Evolutionary conservation across 2,113 vertebrate genomes (phyloP).

Genomic region (Phalacrocorax brasilianus): DNA sequence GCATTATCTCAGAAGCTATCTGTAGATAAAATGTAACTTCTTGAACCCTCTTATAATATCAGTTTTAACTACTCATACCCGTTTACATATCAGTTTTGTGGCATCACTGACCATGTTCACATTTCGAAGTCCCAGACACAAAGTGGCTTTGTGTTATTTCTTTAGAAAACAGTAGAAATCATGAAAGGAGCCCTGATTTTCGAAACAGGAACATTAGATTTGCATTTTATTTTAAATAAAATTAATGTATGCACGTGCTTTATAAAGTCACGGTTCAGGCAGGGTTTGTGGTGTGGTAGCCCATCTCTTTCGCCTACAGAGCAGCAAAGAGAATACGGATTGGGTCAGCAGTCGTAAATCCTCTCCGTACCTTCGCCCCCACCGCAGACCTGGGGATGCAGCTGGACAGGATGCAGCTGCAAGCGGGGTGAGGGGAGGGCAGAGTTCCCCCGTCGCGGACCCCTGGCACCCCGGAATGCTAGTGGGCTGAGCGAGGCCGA

Average conservation of each 20-base stretch:
- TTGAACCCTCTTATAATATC: not conserved
- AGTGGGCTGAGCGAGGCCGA: fast-evolving
- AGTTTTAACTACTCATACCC: not conserved
- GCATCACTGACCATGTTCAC: not conserved
- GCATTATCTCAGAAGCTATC: not conserved
- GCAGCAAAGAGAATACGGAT: not conserved
- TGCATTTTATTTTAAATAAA: not conserved
- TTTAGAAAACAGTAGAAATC: not conserved
- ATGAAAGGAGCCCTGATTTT: not conserved
- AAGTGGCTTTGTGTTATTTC: not conserved
- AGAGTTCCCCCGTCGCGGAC: fast-evolving
- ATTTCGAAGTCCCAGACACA: not conserved
- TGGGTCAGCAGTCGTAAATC: not conserved
- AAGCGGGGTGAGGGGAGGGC: not conserved
- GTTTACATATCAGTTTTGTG: not conserved
- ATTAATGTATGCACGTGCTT: not conserved
- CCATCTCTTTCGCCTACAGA: not conserved
- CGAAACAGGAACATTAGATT: not conserved
- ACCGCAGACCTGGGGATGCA: fast-evolving
- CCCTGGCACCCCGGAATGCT: fast-evolving
- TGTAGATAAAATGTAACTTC: not conserved
- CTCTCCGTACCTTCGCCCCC: not conserved
- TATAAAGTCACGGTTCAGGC: not conserved
- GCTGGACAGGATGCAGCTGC: not conserved
- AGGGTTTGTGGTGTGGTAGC: not conserved